Percentiles rank a stretch among this genome's conserved stretches.
These are phyloP conservation scores for Drosophila kuntzei DNA, from an alignment of 2,888 invertebrate species.

Conservation along the genomic window DNA sequence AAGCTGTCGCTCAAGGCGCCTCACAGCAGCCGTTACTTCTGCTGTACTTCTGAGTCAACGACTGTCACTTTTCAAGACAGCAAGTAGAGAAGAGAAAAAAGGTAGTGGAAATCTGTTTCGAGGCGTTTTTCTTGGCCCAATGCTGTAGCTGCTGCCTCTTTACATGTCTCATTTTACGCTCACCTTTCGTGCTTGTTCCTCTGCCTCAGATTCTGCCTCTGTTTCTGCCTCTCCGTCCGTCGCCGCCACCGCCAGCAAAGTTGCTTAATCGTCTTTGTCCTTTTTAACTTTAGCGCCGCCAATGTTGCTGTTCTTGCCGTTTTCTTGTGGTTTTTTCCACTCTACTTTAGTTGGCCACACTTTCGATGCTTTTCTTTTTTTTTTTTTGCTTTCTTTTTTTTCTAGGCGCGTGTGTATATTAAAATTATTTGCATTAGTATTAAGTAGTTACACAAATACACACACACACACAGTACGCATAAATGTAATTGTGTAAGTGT, in stretches of 20 bases:
- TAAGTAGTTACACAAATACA: slow-evolving; percentile 47
- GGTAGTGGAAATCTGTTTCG: slow-evolving; percentile 64
- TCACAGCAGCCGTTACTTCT: slow-evolving; percentile 15
- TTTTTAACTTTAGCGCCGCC: slow-evolving; percentile 80
- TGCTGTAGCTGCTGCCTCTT: slow-evolving; percentile 43
- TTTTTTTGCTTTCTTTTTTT: slow-evolving; percentile 29
- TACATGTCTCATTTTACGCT: slow-evolving; percentile 78
- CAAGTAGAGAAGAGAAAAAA: neutral
- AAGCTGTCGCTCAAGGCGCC: slow-evolving; percentile 47
- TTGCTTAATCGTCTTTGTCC: slow-evolving; percentile 78
- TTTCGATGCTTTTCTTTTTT: slow-evolving; percentile 30
- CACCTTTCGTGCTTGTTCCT: slow-evolving; percentile 63
- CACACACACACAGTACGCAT: neutral
- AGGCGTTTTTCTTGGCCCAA: slow-evolving; percentile 63
- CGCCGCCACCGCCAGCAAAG: slow-evolving; percentile 46
- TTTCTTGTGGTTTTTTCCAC: slow-evolving; percentile 51
- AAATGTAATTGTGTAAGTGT: no score
- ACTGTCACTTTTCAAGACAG: slow-evolving; percentile 78
- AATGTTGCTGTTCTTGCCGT: slow-evolving; percentile 60
- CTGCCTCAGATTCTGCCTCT: slow-evolving; percentile 6
- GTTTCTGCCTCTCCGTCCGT: slow-evolving; percentile 2
- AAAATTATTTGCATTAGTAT: slow-evolving; percentile 62
- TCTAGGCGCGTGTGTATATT: slow-evolving; percentile 52
- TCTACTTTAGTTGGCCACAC: slow-evolving; percentile 54
- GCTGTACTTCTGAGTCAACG: slow-evolving; percentile 54